These are phyloP conservation scores for Tanaodytes sp. DNA, from an alignment of 2,888 invertebrate species.

Conservation along the genomic window DNA sequence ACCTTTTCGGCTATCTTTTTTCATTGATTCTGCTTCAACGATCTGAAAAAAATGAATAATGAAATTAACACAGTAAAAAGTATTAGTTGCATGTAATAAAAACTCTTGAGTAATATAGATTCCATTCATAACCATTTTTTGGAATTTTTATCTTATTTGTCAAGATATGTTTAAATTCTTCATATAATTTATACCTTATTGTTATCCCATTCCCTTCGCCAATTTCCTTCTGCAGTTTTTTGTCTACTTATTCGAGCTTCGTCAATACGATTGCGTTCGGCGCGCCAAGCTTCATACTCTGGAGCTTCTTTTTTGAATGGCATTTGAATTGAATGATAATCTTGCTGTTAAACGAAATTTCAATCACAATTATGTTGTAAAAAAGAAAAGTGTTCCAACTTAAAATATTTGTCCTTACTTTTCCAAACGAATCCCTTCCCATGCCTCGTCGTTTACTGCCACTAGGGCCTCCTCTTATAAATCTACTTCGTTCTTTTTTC, in stretches of 20 bases:
- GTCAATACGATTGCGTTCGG: slow-evolving; percentile 72
- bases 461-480: slow-evolving; percentile 50
- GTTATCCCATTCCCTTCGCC: slow-evolving; percentile 73
- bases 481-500: slow-evolving; percentile 59
- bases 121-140: too few relatives aligned
- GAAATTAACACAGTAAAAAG: too few relatives aligned
- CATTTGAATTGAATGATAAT: slow-evolving; percentile 50
- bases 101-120: too few relatives aligned
- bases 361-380: too few relatives aligned
- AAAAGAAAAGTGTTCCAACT: too few relatives aligned
- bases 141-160: too few relatives aligned
- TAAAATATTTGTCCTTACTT: too few relatives aligned
- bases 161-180: too few relatives aligned
- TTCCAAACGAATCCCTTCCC: slow-evolving; percentile 58
- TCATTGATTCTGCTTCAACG: slow-evolving; percentile 53
- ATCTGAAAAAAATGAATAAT: slow-evolving; percentile 42
- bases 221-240: slow-evolving; percentile 73
- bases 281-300: slow-evolving; percentile 73
- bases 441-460: slow-evolving; percentile 58
- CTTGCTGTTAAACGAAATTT: slow-evolving; percentile 31
- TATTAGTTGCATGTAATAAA: too few relatives aligned
- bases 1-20: slow-evolving; percentile 49
- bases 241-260: slow-evolving; percentile 72
- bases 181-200: slow-evolving; percentile 68
- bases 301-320: slow-evolving; percentile 61